phyloP scores from a whole-genome alignment of 1,140 invertebrate species.

The Calephelis nemesis region DNA sequence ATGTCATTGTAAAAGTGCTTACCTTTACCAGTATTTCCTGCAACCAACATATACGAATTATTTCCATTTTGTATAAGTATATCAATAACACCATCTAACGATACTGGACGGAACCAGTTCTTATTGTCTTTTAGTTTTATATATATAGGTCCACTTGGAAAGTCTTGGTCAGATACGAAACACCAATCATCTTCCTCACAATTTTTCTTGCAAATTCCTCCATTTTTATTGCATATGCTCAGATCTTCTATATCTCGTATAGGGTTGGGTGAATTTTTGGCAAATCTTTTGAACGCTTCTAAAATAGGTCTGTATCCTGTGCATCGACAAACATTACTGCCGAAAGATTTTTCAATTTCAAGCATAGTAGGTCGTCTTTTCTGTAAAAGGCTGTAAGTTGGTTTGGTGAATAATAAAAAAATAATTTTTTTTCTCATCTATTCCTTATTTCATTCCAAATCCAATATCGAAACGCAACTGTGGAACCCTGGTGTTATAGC shows the following conservation, averaged over 20 bases:
- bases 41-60: constrained; percentile 75
- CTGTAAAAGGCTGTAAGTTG: constrained; percentile 51
- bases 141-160: constrained; percentile 40
- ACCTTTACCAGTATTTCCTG: constrained; percentile 79
- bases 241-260: constrained; percentile 57
- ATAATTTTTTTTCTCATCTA: no score
- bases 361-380: constrained; percentile 75
- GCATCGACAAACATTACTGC: constrained; percentile 89
- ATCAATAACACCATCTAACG: constrained; percentile 40
- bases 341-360: constrained; percentile 84
- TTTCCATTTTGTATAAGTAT: constrained; percentile 36
- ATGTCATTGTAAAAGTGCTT: background rate
- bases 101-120: constrained; percentile 41
- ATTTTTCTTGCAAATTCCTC: constrained; percentile 54
- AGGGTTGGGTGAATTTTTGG: constrained; percentile 45
- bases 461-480: no score
- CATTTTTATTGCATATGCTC: constrained; percentile 40
- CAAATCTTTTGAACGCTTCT: constrained; percentile 86
- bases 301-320: constrained; percentile 91
- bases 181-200: constrained; percentile 53
- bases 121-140: constrained; percentile 50
- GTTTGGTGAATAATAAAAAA: no score
- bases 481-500: no score
- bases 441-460: no score
- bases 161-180: constrained; percentile 40